Conservation (phyloP, 2,888 invertebrate genomes). For the Ernsta delagoae region DNA sequence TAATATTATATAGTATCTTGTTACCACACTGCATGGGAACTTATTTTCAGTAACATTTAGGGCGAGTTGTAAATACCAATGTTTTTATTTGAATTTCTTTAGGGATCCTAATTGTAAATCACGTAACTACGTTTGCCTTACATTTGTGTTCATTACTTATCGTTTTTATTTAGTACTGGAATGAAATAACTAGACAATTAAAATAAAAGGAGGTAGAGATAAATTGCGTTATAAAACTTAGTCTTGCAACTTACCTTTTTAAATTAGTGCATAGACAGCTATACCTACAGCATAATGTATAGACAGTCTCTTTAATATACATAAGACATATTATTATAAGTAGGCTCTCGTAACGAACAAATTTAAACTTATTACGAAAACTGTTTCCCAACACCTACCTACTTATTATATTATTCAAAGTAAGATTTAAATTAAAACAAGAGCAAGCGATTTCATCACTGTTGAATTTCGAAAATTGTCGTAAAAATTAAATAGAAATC, state of each 20-base stretch:
- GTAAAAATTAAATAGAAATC: conserved; percentile 72
- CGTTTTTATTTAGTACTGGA: no score
- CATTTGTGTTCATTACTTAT: no score
- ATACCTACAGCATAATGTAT: no score
- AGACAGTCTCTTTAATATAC: not conserved
- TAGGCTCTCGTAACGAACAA: not conserved
- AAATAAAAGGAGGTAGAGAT: no score
- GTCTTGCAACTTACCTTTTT: no score
- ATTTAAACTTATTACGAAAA: conserved; percentile 22
- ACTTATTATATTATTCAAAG: conserved; percentile 18
- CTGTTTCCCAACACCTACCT: conserved; percentile 18
- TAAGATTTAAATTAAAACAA: conserved; percentile 27
- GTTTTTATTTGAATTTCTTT: no score
- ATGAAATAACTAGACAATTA: no score
- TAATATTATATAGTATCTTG: conserved; percentile 12
- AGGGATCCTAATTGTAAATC: no score
- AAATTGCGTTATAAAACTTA: no score
- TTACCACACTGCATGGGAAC: conserved; percentile 28
- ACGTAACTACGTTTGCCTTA: no score
- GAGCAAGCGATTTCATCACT: conserved; percentile 28
- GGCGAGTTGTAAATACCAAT: no score
- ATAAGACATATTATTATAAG: not conserved
- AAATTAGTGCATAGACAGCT: no score
- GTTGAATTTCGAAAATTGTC: conserved; percentile 56
- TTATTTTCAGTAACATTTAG: conserved; percentile 9